Evolutionary conservation across 2,113 vertebrate species (phyloP), one percentile per base, ranked within the genome.

Genomic region (Percopsis transmontana): DNA sequence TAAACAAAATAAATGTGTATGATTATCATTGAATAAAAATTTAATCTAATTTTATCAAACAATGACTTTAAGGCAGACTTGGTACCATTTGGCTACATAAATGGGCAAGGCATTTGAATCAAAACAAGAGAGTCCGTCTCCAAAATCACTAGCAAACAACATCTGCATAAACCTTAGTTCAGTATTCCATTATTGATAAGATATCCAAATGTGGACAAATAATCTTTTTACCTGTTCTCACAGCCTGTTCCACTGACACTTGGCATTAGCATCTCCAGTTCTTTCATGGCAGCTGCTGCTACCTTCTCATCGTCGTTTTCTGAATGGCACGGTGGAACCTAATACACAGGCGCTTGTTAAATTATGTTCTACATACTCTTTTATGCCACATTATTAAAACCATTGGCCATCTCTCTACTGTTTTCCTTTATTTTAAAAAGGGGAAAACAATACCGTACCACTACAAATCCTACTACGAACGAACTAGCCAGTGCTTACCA

Each of bases 281-380:
- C 94, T 48, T 95, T 95, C 62, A 97, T 92, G 16, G 94, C 96
- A 62, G 95, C 93, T 13, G 92, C 94, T 3, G 95, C 95, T 0
- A 97, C 93, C 39, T 95, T 95, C 58, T 96, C 91, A 8, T 98
- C 95, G 18, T 96, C 93, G 23, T 93, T 93, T 57, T 94, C 93
- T 79, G 94, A 63, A 23, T 56, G 12, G 2, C 0, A 0, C 0
- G 55, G 27, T 11, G 63, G 52, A 62, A 74, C n/a, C 81, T 83
- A 38, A 62, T 7, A 13, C 16, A 50, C 8, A 52, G 1, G 11
- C 13, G 27, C 27, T 33, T 33, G 27, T 33, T 33, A 33, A 33
- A 33, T 33, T 4, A 33, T 7, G 4, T 0, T 33, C 27, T 33
- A 7, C 27, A 33, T 33, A 33, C 27, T 33, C 8, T 33, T 33